Percentiles rank a stretch among this genome's conserved stretches.
Conservation (phyloP, 2,888 invertebrate genomes). For the Standfussiana lucernea region DNA sequence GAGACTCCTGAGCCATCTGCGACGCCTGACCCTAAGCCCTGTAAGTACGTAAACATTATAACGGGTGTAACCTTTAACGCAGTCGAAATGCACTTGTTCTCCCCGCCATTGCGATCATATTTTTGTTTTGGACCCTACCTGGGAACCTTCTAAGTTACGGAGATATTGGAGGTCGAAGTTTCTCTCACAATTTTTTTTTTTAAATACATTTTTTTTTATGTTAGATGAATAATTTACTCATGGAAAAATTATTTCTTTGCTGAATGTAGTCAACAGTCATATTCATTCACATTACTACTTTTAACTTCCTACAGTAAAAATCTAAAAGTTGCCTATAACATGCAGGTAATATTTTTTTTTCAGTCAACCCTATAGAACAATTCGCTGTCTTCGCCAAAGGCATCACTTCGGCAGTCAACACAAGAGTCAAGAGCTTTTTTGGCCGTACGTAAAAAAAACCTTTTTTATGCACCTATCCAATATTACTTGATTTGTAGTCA, state of each 20-base stretch:
- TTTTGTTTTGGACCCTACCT: too few species aligned
- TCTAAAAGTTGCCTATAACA: background rate
- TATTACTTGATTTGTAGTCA: background rate
- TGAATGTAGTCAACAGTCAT: background rate
- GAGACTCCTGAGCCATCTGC: background rate
- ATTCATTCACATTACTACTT: background rate
- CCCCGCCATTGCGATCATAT: too few species aligned
- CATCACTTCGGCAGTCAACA: too few species aligned
- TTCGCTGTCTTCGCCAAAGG: fast-evolving
- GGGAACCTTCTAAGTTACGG: too few species aligned
- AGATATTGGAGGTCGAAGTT: too few species aligned
- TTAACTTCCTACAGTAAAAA: background rate
- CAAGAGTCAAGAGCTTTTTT: fast-evolving
- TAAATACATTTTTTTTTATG: too few species aligned
- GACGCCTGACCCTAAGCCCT: background rate
- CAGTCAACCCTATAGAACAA: fast-evolving
- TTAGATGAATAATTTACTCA: too few species aligned
- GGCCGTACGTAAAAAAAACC: background rate
- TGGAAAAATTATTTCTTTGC: background rate
- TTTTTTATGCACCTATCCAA: background rate
- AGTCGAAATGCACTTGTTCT: too few species aligned
- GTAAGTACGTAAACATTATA: slow-evolving; percentile 8
- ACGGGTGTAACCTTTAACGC: too few species aligned
- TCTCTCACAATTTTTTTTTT: too few species aligned
- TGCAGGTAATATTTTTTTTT: background rate